Conservation (phyloP, 2,797 vertebrate genomes). For the Oceanodroma leucorhoa region DNA sequence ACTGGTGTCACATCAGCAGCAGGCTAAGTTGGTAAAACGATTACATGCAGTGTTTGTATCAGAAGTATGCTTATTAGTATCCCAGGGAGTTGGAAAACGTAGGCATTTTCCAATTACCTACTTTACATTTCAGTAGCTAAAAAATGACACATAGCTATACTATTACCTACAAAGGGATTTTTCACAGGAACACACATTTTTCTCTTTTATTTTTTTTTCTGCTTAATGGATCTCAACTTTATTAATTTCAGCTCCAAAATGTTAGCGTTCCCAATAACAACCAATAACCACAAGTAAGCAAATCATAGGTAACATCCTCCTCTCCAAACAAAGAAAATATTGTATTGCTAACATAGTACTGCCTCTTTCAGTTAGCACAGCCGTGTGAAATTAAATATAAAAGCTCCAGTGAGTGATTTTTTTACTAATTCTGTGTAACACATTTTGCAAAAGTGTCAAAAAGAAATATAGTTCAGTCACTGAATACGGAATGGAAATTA, state of each 20-base stretch:
- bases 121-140: slow-evolving; percentile 53
- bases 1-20: slow-evolving; percentile 23
- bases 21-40: slow-evolving; percentile 38
- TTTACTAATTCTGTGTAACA: slow-evolving; percentile 64
- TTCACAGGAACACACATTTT: slow-evolving; percentile 43
- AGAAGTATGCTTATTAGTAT: slow-evolving; percentile 53
- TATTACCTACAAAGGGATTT: slow-evolving; percentile 21
- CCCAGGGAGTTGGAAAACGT: slow-evolving; percentile 34
- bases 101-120: slow-evolving; percentile 57
- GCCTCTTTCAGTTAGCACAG: slow-evolving; percentile 58
- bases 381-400: slow-evolving; percentile 64
- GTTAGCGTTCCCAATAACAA: slow-evolving; percentile 23
- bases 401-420: slow-evolving; percentile 43
- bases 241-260: slow-evolving; percentile 57
- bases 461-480: slow-evolving; percentile 50
- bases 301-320: slow-evolving; percentile 59
- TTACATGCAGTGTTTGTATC: neutral
- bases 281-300: slow-evolving; percentile 43
- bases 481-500: slow-evolving; percentile 52
- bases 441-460: slow-evolving; percentile 62
- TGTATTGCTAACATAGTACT: slow-evolving; percentile 20
- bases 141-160: slow-evolving; percentile 29
- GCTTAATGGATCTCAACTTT: slow-evolving; percentile 38
- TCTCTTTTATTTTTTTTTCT: slow-evolving; percentile 10
- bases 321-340: slow-evolving; percentile 35